Conservation (phyloP, 2,888 invertebrate genomes). For the Leptinotarsa peninsularis region DNA sequence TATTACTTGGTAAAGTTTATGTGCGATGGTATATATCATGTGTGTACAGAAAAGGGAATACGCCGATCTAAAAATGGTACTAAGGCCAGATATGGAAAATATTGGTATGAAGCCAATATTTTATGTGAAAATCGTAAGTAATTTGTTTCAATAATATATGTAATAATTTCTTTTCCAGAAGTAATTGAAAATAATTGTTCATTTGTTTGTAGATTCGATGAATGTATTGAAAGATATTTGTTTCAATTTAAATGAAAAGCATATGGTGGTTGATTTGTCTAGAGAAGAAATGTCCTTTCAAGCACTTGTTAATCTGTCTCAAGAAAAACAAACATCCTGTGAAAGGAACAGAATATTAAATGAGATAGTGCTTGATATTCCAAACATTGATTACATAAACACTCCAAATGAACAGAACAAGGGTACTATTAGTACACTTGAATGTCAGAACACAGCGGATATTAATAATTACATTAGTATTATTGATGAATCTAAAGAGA, state of each 20-base stretch:
- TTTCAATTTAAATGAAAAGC: background rate
- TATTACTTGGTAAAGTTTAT: background rate
- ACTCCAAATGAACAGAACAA: background rate
- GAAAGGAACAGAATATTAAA: background rate
- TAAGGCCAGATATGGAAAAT: background rate
- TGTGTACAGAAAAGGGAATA: background rate
- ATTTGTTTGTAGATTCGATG: background rate
- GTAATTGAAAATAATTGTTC: background rate
- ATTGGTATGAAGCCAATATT: slow-evolving; percentile 3
- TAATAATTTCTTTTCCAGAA: background rate
- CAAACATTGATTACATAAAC: background rate
- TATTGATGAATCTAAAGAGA: background rate
- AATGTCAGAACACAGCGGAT: background rate
- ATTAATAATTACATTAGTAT: background rate
- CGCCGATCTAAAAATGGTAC: background rate
- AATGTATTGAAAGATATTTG: slow-evolving; percentile 8
- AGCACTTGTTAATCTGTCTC: background rate
- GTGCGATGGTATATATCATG: background rate
- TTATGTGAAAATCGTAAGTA: slow-evolving; percentile 2
- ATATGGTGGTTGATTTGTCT: background rate
- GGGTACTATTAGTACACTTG: background rate
- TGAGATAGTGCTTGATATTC: background rate
- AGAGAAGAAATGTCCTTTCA: no score
- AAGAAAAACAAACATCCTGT: background rate
- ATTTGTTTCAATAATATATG: background rate